These are phyloP conservation scores for Euwallacea similis DNA, from an alignment of 1,140 invertebrate genomes.

Conservation along the genomic window DNA sequence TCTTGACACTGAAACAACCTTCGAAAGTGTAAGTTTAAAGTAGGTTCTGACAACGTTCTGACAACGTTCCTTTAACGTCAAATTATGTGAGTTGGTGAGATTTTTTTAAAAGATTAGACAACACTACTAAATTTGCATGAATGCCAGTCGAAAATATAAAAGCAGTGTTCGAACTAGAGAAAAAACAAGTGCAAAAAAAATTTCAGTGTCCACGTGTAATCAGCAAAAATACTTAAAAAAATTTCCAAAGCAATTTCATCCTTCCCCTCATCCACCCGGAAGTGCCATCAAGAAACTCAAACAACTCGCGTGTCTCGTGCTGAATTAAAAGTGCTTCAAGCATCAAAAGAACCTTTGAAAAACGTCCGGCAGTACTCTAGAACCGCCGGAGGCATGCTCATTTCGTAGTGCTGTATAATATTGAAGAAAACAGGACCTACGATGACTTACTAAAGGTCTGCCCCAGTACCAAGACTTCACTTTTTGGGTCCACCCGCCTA, in stretches of 20 bases:
- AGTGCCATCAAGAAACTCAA: background rate
- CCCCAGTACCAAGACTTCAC: conserved; percentile 94
- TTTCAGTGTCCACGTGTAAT: background rate
- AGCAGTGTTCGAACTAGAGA: background rate
- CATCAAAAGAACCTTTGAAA: background rate
- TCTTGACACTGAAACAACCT: conserved; percentile 50
- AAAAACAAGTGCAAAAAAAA: background rate
- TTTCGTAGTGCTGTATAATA: conserved; percentile 39
- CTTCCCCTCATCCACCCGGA: background rate
- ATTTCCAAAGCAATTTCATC: no score
- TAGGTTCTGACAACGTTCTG: conserved; percentile 9
- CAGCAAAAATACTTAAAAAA: background rate
- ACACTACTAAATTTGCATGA: conserved; percentile 36
- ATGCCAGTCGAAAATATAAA: background rate
- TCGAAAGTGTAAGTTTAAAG: conserved; percentile 22
- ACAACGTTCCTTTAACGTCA: conserved; percentile 6
- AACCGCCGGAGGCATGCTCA: conserved; percentile 37
- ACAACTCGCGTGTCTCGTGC: background rate
- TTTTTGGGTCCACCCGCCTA: conserved; percentile 90
- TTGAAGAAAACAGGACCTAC: conserved; percentile 34
- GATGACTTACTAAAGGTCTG: conserved; percentile 86
- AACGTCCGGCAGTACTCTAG: background rate
- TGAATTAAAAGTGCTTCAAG: background rate
- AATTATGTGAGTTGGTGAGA: background rate
- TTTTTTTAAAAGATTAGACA: conserved; percentile 13